These are phyloP conservation scores for Drosophila kurseongensis DNA, from an alignment of 1,140 invertebrate species.

Conservation along the genomic window DNA sequence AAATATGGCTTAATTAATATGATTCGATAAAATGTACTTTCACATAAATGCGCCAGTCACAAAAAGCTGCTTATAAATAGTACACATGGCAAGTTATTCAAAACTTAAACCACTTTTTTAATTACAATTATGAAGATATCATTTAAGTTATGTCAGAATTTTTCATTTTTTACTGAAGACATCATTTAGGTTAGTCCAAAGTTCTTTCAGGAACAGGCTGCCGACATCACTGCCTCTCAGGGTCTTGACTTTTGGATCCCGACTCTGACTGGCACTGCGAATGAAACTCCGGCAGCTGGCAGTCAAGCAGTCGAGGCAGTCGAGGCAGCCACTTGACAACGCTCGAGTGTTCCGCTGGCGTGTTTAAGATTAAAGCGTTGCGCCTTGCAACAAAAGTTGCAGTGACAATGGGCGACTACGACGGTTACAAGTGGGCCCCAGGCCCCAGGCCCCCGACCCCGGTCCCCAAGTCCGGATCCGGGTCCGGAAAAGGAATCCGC, in stretches of 20 bases:
- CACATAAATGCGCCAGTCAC: too few relatives aligned
- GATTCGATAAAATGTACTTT: too few relatives aligned
- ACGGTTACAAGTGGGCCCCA: slow-evolving; percentile 61
- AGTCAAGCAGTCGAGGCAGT: slow-evolving; percentile 32
- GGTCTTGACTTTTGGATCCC: slow-evolving; percentile 10
- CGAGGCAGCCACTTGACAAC: slow-evolving; percentile 70
- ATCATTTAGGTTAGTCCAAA: too few relatives aligned
- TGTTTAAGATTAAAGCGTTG: slow-evolving; percentile 82
- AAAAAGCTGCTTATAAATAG: too few relatives aligned
- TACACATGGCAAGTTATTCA: too few relatives aligned
- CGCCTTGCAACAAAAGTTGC: slow-evolving; percentile 78
- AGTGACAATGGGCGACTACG: slow-evolving; percentile 69
- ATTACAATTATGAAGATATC: too few relatives aligned
- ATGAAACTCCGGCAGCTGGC: slow-evolving; percentile 49
- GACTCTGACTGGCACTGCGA: slow-evolving; percentile 17
- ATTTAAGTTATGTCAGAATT: too few relatives aligned
- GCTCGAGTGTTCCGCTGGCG: slow-evolving; percentile 81
- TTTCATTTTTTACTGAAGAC: not conserved
- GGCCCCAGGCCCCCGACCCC: slow-evolving; percentile 13
- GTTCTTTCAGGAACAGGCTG: not conserved
- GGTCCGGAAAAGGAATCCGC: slow-evolving; percentile 10
- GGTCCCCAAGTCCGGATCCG: not conserved
- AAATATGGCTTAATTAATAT: too few relatives aligned
- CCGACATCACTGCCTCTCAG: slow-evolving; percentile 26
- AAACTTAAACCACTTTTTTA: too few relatives aligned